Base-by-base conservation (phyloP, 2,113 vertebrate species). In the Pygathrix nemaeus region DNA sequence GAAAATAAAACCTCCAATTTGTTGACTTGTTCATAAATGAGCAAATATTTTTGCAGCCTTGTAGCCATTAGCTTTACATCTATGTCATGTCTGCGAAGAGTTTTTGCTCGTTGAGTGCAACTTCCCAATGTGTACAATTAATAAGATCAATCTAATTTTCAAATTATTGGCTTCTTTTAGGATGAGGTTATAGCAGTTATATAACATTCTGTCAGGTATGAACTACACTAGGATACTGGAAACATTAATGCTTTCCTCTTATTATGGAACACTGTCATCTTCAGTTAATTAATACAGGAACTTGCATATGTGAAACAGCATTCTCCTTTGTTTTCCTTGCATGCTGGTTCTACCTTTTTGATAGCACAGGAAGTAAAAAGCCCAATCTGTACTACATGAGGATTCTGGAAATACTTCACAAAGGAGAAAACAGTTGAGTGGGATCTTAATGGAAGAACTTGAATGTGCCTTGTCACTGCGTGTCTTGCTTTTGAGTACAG, bases 21-120 rank as follows among this genome's bases (percentile, higher is more conserved):
- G 91, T 88, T 32, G 23, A 72, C 18, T 95, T 95, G 5, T 79
- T 97, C n/a, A 50, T 95, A 93, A 95, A 88, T 70, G 25, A 90
- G 30, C 78, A 93, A 50, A 52, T 90, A 50, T 9, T 25, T 75
- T 89, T 75, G 23, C 52, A 70, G 9, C 50, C 70, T 68, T 40
- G 6, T 66, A 32, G 9, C 48, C 27, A 45, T 90, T 85, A 66
- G 11, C 27, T 78, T 90, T 73, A 89, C 23, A 78, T 57, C 32
- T 78, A 3, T 25, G 10, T 78, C 4, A 5, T 79, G 45, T 73
- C 82, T 70, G 11, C 45, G 35, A 43, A 92, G 76, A 68, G 10
- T 73, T 72, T 55, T 66, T 95, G 48, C 59, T 90, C 23, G 45
- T 75, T 25, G 20, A 96, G 61, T 70, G 10, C 27, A 88, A 27